Percentiles rank a stretch among this genome's conserved stretches.
Evolutionary conservation across 2,113 vertebrate species (phyloP).

Genomic region (Uria lomvia): DNA sequence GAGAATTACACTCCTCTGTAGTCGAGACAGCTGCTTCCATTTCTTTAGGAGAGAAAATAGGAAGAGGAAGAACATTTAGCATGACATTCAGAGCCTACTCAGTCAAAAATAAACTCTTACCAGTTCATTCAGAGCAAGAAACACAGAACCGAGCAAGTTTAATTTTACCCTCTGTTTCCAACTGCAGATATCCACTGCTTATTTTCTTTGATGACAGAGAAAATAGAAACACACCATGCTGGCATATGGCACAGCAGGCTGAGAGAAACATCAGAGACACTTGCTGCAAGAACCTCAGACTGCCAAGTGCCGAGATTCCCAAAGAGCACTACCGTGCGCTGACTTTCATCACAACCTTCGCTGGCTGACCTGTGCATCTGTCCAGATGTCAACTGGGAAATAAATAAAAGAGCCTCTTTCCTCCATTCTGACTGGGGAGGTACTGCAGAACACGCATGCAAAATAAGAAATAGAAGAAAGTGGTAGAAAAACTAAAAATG

Average conservation of each 20-base stretch:
- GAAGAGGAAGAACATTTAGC: background rate
- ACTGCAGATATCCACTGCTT: background rate
- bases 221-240: background rate
- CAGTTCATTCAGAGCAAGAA: background rate
- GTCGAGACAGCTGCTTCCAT: constrained; percentile 94
- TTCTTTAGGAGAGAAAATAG: constrained; percentile 73
- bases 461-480: background rate
- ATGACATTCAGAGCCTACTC: background rate
- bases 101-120: background rate
- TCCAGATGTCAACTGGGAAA: background rate
- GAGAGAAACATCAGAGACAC: background rate
- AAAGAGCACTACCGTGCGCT: background rate
- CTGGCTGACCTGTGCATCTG: background rate
- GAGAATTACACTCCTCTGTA: constrained; percentile 86
- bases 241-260: background rate
- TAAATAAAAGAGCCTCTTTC: background rate
- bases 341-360: background rate
- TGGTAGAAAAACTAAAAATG: background rate
- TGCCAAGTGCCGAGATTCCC: background rate
- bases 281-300: background rate
- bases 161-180: background rate
- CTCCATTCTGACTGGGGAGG: background rate
- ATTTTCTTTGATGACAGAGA: background rate
- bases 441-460: background rate
- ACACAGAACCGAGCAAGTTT: background rate